Base-by-base conservation (phyloP, 1,140 invertebrate genomes). In the Pararge aegeria region DNA sequence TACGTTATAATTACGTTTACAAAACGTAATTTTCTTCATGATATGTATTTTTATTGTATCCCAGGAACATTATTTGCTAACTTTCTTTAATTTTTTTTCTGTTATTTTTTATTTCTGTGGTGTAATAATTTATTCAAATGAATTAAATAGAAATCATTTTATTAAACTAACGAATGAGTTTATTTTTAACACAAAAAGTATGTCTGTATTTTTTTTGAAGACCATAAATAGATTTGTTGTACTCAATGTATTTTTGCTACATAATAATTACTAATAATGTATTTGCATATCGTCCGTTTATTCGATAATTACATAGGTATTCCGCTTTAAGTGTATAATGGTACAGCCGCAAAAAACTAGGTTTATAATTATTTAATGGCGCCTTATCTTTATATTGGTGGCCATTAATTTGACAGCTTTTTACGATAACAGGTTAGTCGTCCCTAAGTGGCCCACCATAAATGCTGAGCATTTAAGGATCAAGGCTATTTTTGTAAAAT, bases 321-420 rank as follows among this genome's bases (percentile, higher is more conserved):
- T 15, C 12, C 34, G 21, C 46, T 55, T 44, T 46, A 19, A 27
- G 21, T 44, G 21, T 46, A 12, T 46, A 42, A 54, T 52, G 15
- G 20, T 16, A n/a, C 30, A 12, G 30, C 12, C 15, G 2, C 12
- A 29, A 49, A 49, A 49, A 49, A 27, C 46, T 49, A 49, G 46
- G 10, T 49, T 27, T 29, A 29, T 29, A 29, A 49, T 49, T 49
- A 49, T 29, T 49, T 55, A 29, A 55, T 44, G 20, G 37, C 12
- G 12, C 15, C 24, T 59, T 59, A 44, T 59, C 49, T 40, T 52
- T 51, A 34, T 46, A 27, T 42, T 13, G 5, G 49, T 59, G 16
- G 20, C 15, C 38, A 53, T 42, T 49, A 56, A 56, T 56, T 56
- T 30, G 24, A 59, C 48, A 51, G 56, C 30, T 51, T 52, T 51